Conservation (phyloP, 2,113 vertebrate species). For the Probosciger aterrimus region DNA sequence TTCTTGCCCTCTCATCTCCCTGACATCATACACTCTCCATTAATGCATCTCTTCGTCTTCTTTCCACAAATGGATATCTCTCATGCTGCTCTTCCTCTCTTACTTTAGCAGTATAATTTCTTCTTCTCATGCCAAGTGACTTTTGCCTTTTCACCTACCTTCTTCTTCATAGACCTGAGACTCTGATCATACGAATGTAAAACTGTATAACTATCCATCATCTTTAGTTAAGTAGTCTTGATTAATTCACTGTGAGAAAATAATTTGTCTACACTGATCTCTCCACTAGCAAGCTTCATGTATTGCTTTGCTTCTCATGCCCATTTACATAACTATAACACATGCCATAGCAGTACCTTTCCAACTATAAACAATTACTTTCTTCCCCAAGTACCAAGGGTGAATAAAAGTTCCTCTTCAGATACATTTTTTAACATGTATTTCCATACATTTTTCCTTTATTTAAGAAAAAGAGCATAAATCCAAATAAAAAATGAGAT, state of each 20-base stretch:
- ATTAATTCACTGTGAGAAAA: constrained; percentile 6
- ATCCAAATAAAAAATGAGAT: neutral
- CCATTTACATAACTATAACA: neutral
- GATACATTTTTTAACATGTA: neutral
- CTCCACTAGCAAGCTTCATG: neutral
- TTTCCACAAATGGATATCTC: neutral
- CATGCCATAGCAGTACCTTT: neutral
- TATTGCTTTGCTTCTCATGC: neutral
- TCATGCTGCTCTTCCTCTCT: neutral
- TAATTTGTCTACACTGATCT: neutral
- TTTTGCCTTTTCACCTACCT: neutral
- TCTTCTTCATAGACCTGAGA: neutral
- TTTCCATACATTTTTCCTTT: neutral
- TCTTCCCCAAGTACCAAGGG: neutral
- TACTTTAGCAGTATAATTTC: neutral
- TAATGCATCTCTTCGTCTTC: neutral
- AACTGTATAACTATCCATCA: neutral
- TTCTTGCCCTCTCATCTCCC: neutral
- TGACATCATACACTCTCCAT: neutral
- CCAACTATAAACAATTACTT: neutral
- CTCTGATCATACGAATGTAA: neutral
- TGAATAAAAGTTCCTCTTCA: neutral
- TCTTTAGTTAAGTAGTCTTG: neutral
- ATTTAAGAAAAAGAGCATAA: neutral
- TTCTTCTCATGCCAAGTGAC: neutral